phyloP scores from a whole-genome alignment of 2,113 vertebrate species.

The Leucoraja erinaceus region DNA sequence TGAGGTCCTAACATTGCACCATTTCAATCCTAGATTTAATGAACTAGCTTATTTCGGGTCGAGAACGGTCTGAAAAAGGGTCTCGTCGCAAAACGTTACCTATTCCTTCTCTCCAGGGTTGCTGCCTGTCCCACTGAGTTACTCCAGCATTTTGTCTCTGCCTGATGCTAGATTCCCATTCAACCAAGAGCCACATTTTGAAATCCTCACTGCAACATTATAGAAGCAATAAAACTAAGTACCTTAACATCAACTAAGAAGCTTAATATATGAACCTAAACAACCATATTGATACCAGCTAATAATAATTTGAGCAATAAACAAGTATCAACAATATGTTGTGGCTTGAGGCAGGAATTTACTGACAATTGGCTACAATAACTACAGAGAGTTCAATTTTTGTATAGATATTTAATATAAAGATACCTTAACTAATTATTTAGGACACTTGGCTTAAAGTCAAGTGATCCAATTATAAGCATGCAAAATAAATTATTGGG shows the following conservation, averaged over 20 bases:
- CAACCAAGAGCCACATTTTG: not conserved
- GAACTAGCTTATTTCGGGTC: no score
- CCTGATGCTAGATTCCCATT: not conserved
- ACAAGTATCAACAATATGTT: not conserved
- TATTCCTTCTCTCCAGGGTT: no score
- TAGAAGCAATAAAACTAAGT: not conserved
- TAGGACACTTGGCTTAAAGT: not conserved
- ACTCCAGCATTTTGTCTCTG: no score
- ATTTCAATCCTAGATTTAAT: no score
- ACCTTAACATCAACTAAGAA: not conserved
- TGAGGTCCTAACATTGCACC: no score
- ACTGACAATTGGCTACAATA: not conserved
- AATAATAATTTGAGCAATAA: not conserved
- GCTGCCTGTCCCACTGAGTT: no score
- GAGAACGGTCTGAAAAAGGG: no score
- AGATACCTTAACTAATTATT: not conserved
- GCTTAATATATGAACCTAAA: not conserved
- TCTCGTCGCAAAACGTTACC: no score
- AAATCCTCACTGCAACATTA: not conserved
- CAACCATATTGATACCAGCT: not conserved
- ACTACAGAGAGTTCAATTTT: not conserved
- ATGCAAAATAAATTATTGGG: not conserved
- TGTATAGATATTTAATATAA: not conserved
- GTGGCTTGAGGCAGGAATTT: not conserved
- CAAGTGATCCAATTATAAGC: not conserved